phyloP scores from a whole-genome alignment of 2,113 vertebrate genomes.

The Bubo bubo region DNA sequence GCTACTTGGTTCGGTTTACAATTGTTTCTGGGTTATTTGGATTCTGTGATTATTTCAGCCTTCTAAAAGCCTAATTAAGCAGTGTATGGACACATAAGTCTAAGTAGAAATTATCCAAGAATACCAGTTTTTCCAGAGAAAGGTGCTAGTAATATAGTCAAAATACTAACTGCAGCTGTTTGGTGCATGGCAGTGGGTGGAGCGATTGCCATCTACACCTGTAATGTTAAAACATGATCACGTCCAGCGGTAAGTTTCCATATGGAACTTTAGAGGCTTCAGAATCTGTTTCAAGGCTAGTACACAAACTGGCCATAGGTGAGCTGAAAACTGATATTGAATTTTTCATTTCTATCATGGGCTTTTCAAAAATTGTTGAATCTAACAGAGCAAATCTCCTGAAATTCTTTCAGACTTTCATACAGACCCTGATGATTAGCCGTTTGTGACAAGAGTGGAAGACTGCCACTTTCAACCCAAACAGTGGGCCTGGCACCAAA shows the following conservation, averaged over 20 bases:
- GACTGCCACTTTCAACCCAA: not conserved
- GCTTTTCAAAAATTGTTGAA: not conserved
- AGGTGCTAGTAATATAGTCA: not conserved
- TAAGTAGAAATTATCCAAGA: not conserved
- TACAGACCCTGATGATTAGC: not conserved
- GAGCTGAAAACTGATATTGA: not conserved
- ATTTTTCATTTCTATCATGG: not conserved
- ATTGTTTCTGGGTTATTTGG: not conserved
- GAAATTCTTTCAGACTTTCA: not conserved
- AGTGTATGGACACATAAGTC: not conserved
- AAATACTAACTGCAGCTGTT: not conserved
- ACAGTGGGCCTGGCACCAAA: not conserved
- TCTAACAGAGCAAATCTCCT: not conserved
- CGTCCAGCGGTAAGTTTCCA: not conserved
- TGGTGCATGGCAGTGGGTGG: too few species aligned
- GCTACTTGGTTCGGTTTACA: not conserved
- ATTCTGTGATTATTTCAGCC: not conserved
- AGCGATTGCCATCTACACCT: not conserved
- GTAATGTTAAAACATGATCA: not conserved
- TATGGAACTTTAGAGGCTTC: not conserved
- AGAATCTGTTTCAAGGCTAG: not conserved
- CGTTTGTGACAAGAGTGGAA: not conserved
- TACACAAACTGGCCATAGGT: fast-evolving
- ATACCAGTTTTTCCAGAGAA: not conserved
- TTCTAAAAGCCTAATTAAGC: not conserved